Evolutionary conservation across 1,140 invertebrate species (phyloP).

Genomic region (Pentalonia nigronervosa): DNA sequence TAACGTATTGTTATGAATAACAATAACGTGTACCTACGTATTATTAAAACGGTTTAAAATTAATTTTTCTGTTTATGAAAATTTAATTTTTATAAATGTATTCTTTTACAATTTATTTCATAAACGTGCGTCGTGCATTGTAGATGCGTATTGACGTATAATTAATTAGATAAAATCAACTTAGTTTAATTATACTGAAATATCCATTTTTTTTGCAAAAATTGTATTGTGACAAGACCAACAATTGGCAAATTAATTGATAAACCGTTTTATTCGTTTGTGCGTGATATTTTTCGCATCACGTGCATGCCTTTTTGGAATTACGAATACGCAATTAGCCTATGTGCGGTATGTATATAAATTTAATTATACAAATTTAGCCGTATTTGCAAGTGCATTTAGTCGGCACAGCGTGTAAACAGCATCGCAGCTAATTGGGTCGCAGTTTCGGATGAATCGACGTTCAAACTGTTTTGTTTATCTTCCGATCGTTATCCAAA

Average conservation of each 20-base stretch:
- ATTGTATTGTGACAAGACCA: background rate
- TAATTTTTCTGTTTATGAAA: too few relatives aligned
- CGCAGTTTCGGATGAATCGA: constrained; percentile 47
- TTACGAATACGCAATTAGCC: constrained; percentile 31
- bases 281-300: background rate
- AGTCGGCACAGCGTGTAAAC: constrained; percentile 3
- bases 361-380: constrained; percentile 53
- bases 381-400: constrained; percentile 13
- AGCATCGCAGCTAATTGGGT: constrained; percentile 26
- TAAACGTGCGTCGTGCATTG: background rate
- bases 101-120: background rate
- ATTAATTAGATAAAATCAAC: too few relatives aligned
- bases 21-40: too few relatives aligned
- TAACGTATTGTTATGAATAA: too few relatives aligned
- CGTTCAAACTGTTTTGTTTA: constrained; percentile 45
- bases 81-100: background rate
- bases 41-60: too few relatives aligned
- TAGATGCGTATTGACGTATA: background rate
- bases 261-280: background rate
- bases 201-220: background rate
- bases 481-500: constrained; percentile 52
- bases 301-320: background rate
- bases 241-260: background rate
- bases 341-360: background rate
- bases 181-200: background rate